A percentile compares a stretch with the other conserved stretches of the same genome.
Conservation (phyloP, 1,140 invertebrate species). For the Hydropsyche tenuis region DNA sequence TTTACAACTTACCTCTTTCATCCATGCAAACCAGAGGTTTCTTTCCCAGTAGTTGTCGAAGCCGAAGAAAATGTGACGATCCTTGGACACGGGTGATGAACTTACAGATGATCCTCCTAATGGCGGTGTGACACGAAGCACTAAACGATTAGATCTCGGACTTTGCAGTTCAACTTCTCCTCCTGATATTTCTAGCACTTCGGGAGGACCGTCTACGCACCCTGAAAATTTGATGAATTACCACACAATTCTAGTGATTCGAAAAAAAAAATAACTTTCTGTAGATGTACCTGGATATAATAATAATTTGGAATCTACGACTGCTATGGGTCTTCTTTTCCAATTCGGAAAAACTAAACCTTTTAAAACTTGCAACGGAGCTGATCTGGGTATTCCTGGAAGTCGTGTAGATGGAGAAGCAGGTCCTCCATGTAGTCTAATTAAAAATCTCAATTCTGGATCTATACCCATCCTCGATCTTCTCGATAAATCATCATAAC, state of each 20-base stretch:
- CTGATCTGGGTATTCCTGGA: slow-evolving; percentile 63
- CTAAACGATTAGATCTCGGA: slow-evolving; percentile 59
- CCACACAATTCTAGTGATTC: not conserved
- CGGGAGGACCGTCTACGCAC: slow-evolving; percentile 42
- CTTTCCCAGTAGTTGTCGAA: slow-evolving; percentile 70
- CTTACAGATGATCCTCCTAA: slow-evolving; percentile 46
- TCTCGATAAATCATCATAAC: slow-evolving; percentile 65
- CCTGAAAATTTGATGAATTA: slow-evolving; percentile 37
- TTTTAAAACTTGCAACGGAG: slow-evolving; percentile 68
- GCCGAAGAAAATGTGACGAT: slow-evolving; percentile 65
- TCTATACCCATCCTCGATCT: slow-evolving; percentile 69
- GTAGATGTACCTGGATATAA: slow-evolving; percentile 62
- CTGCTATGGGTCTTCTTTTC: slow-evolving; percentile 66
- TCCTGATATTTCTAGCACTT: slow-evolving; percentile 51
- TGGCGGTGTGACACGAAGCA: slow-evolving; percentile 59
- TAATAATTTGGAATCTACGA: slow-evolving; percentile 68
- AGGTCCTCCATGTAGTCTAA: slow-evolving; percentile 69
- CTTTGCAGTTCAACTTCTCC: slow-evolving; percentile 58
- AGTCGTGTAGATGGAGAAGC: slow-evolving; percentile 52
- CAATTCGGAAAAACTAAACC: slow-evolving; percentile 74
- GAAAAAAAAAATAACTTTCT: not conserved
- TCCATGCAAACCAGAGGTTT: slow-evolving; percentile 69
- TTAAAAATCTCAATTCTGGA: slow-evolving; percentile 67
- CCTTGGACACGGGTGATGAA: slow-evolving; percentile 18
- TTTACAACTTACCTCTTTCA: slow-evolving; percentile 63